Percentiles rank a stretch among this genome's conserved stretches.
These are phyloP conservation scores for Plecotus auritus DNA, from an alignment of 2,113 vertebrate species.

Conservation along the genomic window DNA sequence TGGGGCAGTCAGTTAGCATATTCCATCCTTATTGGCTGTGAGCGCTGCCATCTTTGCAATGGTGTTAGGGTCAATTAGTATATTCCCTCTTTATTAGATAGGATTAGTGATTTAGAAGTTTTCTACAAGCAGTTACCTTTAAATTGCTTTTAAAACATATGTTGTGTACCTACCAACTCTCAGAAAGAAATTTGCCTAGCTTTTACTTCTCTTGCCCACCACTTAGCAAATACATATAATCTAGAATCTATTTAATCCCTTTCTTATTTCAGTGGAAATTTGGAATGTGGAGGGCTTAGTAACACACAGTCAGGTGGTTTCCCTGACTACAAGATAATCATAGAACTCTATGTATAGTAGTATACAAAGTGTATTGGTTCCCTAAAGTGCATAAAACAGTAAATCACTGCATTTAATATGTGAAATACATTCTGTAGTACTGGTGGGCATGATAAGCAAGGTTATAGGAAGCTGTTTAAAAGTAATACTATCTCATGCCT, in stretches of 20 bases:
- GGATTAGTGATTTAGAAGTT: not conserved
- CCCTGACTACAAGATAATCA: not conserved
- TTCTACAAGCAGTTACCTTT: not conserved
- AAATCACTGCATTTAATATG: conserved; percentile 2
- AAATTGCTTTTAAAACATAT: not conserved
- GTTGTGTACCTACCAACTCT: not conserved
- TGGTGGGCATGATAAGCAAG: conserved; percentile 20
- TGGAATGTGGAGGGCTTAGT: not conserved
- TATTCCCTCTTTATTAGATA: too few species aligned
- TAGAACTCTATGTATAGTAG: not conserved
- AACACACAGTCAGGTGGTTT: not conserved
- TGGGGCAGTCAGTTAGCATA: too few species aligned
- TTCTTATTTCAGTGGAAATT: not conserved
- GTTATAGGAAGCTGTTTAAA: conserved; percentile 38
- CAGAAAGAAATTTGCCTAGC: not conserved
- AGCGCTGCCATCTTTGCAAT: too few species aligned
- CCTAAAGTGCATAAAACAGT: not conserved
- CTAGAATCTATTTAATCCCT: not conserved
- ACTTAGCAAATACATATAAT: not conserved
- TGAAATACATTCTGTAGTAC: not conserved
- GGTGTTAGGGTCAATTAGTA: too few species aligned
- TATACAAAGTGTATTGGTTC: not conserved
- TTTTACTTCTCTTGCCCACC: not conserved
- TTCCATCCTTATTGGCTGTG: too few species aligned
- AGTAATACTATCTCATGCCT: not conserved